These are phyloP conservation scores for Cheilosia vernalis DNA, from an alignment of 2,888 invertebrate genomes.

Conservation along the genomic window DNA sequence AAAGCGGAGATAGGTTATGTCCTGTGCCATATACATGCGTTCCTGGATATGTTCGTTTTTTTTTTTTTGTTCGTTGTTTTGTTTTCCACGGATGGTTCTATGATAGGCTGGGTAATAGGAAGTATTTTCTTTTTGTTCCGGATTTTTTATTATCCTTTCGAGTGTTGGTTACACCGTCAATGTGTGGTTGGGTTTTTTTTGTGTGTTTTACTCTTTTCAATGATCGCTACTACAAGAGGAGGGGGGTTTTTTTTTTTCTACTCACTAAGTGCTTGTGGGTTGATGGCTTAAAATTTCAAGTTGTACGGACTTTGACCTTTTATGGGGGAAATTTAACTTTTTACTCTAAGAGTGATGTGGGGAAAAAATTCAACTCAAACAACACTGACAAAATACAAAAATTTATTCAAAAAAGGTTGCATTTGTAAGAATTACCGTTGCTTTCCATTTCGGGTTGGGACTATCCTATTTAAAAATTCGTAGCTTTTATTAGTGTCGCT, in stretches of 20 bases:
- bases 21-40: constrained; percentile 56
- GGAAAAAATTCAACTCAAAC: constrained; percentile 22
- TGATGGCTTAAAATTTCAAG: constrained; percentile 47
- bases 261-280: constrained; percentile 30
- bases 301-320: constrained; percentile 67
- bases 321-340: background rate
- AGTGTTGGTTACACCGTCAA: constrained; percentile 67
- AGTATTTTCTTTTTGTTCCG: constrained; percentile 64
- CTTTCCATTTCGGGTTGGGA: constrained; percentile 82
- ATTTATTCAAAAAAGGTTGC: constrained; percentile 33
- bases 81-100: constrained; percentile 16
- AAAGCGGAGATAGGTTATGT: constrained; percentile 21
- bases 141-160: constrained; percentile 72
- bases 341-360: constrained; percentile 3
- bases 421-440: constrained; percentile 80
- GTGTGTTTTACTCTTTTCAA: constrained; percentile 19
- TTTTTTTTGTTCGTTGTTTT: too few species aligned
- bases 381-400: constrained; percentile 27
- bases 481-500: constrained; percentile 65
- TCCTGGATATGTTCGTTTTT: constrained; percentile 17
- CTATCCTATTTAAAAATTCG: constrained; percentile 82
- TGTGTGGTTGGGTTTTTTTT: constrained; percentile 38
- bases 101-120: constrained; percentile 1
- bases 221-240: constrained; percentile 41
- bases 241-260: constrained; percentile 1